These are phyloP conservation scores for Leptinotarsa peninsularis DNA, from an alignment of 2,888 invertebrate genomes.

Conservation along the genomic window DNA sequence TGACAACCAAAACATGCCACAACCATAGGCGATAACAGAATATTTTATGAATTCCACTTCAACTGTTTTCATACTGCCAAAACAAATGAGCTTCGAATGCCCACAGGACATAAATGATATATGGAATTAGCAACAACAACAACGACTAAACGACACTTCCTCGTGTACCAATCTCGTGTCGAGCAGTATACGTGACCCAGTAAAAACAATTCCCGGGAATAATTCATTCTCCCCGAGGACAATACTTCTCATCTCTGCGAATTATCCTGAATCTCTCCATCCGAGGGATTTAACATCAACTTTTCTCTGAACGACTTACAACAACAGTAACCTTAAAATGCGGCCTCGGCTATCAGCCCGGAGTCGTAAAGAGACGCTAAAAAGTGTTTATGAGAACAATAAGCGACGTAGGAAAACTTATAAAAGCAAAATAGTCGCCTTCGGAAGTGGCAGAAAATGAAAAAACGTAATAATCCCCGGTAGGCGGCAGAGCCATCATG, in stretches of 20 bases:
- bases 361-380: constrained; percentile 48
- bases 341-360: constrained; percentile 37
- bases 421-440: constrained; percentile 54
- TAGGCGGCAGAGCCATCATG: constrained; percentile 35
- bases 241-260: constrained; percentile 16
- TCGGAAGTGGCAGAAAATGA: constrained; percentile 41
- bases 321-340: constrained; percentile 42
- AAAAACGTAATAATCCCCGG: constrained; percentile 39
- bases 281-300: constrained; percentile 35
- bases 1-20: too few species aligned
- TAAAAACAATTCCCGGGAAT: constrained; percentile 17
- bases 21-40: too few species aligned
- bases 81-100: too few species aligned
- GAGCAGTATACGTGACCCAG: neutral
- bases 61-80: too few species aligned
- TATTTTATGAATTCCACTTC: too few species aligned
- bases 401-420: constrained; percentile 49
- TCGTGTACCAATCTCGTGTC: neutral
- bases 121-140: too few species aligned
- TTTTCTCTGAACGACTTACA: constrained; percentile 42
- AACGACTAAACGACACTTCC: too few species aligned
- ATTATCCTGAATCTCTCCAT: constrained; percentile 21
- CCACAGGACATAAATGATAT: too few species aligned
- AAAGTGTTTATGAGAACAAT: constrained; percentile 50
- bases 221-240: constrained; percentile 12